phyloP scores from a whole-genome alignment of 2,113 vertebrate species.

The Hippocampus abdominalis region DNA sequence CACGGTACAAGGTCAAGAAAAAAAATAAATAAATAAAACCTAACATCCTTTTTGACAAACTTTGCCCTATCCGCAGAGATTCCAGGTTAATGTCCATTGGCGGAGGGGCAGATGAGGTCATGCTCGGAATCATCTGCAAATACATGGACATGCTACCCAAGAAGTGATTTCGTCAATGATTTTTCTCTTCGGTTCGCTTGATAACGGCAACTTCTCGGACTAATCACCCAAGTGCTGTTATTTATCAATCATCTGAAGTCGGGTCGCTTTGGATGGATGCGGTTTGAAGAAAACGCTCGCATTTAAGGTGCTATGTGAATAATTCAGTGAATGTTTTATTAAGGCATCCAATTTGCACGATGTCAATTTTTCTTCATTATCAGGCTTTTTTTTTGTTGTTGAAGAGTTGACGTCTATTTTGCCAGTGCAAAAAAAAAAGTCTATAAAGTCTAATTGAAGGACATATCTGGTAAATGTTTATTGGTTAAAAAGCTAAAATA shows the following conservation, averaged over 20 bases:
- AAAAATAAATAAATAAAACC: background rate
- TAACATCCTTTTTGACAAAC: background rate
- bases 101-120: constrained; percentile 79
- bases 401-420: background rate
- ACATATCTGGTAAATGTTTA: background rate
- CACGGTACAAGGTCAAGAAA: background rate
- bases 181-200: background rate
- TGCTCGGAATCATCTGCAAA: constrained; percentile 84
- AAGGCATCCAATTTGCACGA: background rate
- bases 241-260: background rate
- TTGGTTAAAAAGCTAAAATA: constrained; percentile 23
- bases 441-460: background rate
- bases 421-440: background rate
- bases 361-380: background rate
- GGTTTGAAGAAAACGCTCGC: background rate
- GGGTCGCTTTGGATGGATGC: too few species aligned
- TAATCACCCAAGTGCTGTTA: constrained; percentile 34
- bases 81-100: constrained; percentile 74
- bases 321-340: background rate
- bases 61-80: constrained; percentile 65
- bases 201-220: constrained; percentile 1
- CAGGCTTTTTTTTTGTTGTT: background rate
- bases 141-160: constrained; percentile 77
- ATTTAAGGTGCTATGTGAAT: background rate
- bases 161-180: constrained; percentile 48